Evolutionary conservation across 2,888 invertebrate genomes (phyloP), one percentile per base, ranked within the genome.

Genomic region (Serripes groenlandicus): DNA sequence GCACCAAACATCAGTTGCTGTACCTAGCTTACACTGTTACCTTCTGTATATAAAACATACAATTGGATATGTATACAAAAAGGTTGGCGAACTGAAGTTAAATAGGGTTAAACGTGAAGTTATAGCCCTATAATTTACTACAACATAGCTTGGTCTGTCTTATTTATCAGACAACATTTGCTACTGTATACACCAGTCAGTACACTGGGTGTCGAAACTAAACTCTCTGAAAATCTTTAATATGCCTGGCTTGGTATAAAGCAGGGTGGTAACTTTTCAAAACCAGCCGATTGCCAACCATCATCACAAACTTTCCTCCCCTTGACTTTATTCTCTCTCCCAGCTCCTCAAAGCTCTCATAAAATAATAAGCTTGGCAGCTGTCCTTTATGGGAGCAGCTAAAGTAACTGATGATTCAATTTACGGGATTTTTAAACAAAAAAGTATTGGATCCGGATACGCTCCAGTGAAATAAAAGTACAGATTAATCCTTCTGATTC

Each of bases 81-180:
- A 23, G 28, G 23, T 28, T 11, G 26, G 26, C 26, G 37, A 42
- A 66, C 30, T 42, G 56, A 66, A 66, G 66, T 66, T 66, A 42
- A 66, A 66, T 66, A 66, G 66, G 66, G 66, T 66, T 66, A 66
- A 66, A 37, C 66, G 42, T 66, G 42, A 42, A 66, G 66, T 66
- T 66, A 42, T 42, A 66, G 37, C 66, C 42, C 42, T 66, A 37
- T 66, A 37, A 66, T 66, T 66, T 66, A 66, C 66, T 66, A 66
- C 66, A 66, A n/a, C 35, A 66, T 23, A 23, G 66, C 66, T 42
- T 26, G 66, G 21, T 28, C 66, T 34, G 26, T 37, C 66, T 66
- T 34, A 15, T 62, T n/a, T 62, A 62, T 62, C 62, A 28, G 34
- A 5, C 26, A 3, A 23, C 23, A 58, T 58, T 58, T 58, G 58